A percentile compares a stretch with the other conserved stretches of the same genome.
Evolutionary conservation across 2,888 invertebrate species (phyloP).

Genomic region (Gerris lacustris): DNA sequence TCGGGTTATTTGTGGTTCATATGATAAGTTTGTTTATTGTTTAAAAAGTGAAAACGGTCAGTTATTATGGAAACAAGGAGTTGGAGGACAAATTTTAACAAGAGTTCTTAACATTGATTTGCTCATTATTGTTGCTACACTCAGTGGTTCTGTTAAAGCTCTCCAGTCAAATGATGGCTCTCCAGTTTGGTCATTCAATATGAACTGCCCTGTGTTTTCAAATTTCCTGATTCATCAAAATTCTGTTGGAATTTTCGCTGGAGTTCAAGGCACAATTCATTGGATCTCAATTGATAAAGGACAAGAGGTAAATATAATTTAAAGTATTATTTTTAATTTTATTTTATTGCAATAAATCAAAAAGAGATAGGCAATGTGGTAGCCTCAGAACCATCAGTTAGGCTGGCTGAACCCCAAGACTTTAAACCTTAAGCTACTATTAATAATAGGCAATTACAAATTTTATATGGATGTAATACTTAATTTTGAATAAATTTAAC

Average conservation of each 20-base stretch:
- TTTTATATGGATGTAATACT: too few relatives aligned
- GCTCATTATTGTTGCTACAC: constrained; percentile 10
- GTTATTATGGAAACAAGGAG: constrained; percentile 14
- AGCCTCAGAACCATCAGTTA: too few relatives aligned
- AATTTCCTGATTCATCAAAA: constrained; percentile 32
- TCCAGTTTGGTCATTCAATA: constrained; percentile 31
- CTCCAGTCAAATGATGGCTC: constrained; percentile 23
- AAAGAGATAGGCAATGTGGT: too few relatives aligned
- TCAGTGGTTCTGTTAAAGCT: constrained; percentile 12
- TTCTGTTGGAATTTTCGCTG: constrained; percentile 44
- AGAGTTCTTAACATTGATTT: constrained; percentile 9
- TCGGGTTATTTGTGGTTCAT: constrained; percentile 53
- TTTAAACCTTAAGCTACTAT: too few relatives aligned
- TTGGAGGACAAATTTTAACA: constrained; percentile 17
- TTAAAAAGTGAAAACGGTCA: constrained; percentile 11
- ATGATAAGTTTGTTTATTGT: constrained; percentile 54
- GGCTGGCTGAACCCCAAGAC: too few relatives aligned
- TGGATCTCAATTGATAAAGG: constrained; percentile 43
- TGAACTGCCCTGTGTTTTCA: constrained; percentile 17
- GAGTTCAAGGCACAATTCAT: constrained; percentile 46
- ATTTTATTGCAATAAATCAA: too few relatives aligned
- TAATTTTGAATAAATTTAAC: too few relatives aligned
- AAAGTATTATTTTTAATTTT: background rate
- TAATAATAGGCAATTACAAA: too few relatives aligned
- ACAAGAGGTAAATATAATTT: constrained; percentile 38